Evolutionary conservation across 1,140 invertebrate species (phyloP), one percentile per base, ranked within the genome.

Genomic region (Polyergus mexicanus): DNA sequence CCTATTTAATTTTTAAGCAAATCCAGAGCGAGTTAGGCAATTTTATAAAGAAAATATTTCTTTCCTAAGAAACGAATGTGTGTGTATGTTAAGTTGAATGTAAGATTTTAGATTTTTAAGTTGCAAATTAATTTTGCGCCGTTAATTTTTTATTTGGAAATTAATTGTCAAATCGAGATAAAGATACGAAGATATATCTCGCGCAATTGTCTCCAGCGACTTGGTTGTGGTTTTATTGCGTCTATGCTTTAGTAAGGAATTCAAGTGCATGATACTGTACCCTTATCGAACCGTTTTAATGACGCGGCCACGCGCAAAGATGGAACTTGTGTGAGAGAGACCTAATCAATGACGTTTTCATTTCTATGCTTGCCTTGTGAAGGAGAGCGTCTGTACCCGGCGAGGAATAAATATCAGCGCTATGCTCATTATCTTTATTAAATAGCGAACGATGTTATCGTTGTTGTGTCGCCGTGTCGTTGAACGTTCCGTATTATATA

Each of bases 331-430:
- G 74, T 76, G 41, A 84, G 32, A 76, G 75, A 86, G 65, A 89
- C 54, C 66, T 83, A 83, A 83, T 83, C 68, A 83, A 65, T 88
- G 69, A 72, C 86, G 86, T 91, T 91, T 90, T 91, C 80, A 91
- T 91, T 91, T 91, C 86, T 91, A 91, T 94, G 93, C 93, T 90
- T 93, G 91, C 93, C 92, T 86, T 66, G 88, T 90, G 84, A 93
- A 94, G 93, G 93, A 93, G 92, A 93, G 87, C 92, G 91, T 92
- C 89, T 93, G 65, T 94, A 93, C 86, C 89, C 92, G 78, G 92
- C 91, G 80, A 93, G 91, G 92, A 94, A 93, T 93, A 94, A 94
- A 92, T 93, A 92, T 83, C 92, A 93, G 80, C 91, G 92, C 54
- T 93, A 90, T 87, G 86, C 88, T 56, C 91, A 92, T 92, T 92